Evolutionary conservation across 2,888 invertebrate species (phyloP).

Genomic region (Oxyteleia sp.): DNA sequence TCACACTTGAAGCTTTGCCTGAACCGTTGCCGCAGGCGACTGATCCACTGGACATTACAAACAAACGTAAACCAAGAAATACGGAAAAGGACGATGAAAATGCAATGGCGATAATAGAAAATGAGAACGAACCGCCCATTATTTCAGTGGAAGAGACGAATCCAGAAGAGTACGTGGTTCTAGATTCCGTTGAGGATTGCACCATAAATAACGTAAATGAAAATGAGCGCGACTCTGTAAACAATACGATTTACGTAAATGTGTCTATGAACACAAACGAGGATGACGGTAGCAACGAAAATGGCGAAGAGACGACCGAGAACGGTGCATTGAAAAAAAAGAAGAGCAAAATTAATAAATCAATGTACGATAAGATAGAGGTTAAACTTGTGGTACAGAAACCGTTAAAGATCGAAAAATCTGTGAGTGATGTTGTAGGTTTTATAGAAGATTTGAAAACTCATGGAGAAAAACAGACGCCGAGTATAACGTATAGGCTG

Average conservation of each 20-base stretch:
- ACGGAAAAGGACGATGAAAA: not conserved
- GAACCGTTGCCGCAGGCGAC: not conserved
- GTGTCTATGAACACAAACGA: constrained; percentile 57
- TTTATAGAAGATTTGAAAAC: constrained; percentile 81
- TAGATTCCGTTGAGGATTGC: constrained; percentile 21
- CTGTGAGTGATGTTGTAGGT: constrained; percentile 79
- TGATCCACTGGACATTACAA: constrained; percentile 52
- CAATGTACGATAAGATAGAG: constrained; percentile 82
- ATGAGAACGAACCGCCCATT: not conserved
- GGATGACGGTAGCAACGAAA: constrained; percentile 22
- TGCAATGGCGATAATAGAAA: not conserved
- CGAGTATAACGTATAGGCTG: constrained; percentile 87
- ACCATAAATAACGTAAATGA: not conserved
- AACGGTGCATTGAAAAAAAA: constrained; percentile 16
- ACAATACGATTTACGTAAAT: constrained; percentile 56
- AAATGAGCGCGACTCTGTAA: constrained; percentile 13
- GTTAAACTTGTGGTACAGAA: constrained; percentile 84
- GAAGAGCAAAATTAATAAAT: constrained; percentile 36
- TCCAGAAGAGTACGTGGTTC: constrained; percentile 53
- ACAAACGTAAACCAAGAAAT: not conserved
- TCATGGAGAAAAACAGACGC: constrained; percentile 64
- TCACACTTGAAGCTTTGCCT: constrained; percentile 31
- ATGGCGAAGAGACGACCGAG: constrained; percentile 17
- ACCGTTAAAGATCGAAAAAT: constrained; percentile 77
- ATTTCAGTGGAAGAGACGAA: constrained; percentile 43